phyloP scores from a whole-genome alignment of 2,888 invertebrate species.

The Parnassius glacialis region DNA sequence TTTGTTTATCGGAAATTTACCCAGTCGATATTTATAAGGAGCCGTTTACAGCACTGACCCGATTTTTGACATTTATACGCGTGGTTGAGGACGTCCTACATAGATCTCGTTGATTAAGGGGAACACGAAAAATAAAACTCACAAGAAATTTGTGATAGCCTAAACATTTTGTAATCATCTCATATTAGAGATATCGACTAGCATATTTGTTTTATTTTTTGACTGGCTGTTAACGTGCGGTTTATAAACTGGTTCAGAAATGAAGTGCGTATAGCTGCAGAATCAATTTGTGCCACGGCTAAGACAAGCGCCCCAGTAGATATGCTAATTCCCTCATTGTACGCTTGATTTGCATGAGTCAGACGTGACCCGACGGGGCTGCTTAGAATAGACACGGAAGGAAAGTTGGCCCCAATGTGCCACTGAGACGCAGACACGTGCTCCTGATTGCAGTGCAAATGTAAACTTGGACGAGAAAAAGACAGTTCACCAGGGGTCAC shows the following conservation, averaged over 20 bases:
- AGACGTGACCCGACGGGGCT: slow-evolving; percentile 65
- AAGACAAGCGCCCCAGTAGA: slow-evolving; percentile 39
- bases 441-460: slow-evolving; percentile 35
- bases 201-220: slow-evolving; percentile 10
- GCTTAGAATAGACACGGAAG: slow-evolving; percentile 76
- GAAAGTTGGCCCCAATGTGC: slow-evolving; percentile 64
- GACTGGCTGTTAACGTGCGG: slow-evolving; percentile 1
- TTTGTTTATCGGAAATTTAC: slow-evolving; percentile 62
- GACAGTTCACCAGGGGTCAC: slow-evolving; percentile 39
- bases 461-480: slow-evolving; percentile 32
- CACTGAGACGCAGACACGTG: slow-evolving; percentile 63
- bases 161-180: slow-evolving; percentile 21
- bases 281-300: slow-evolving; percentile 29
- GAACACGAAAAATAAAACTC: slow-evolving; percentile 8
- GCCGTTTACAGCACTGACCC: slow-evolving; percentile 71
- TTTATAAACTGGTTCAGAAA: slow-evolving; percentile 34
- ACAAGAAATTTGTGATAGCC: too few relatives aligned
- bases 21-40: slow-evolving; percentile 60
- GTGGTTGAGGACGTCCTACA: slow-evolving; percentile 31
- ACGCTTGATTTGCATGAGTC: slow-evolving; percentile 67
- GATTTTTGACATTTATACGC: slow-evolving; percentile 60
- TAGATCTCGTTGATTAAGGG: slow-evolving; percentile 35
- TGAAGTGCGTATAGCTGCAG: slow-evolving; percentile 38
- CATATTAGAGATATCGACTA: slow-evolving; percentile 4
- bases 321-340: slow-evolving; percentile 65